phyloP scores from a whole-genome alignment of 1,140 invertebrate species.

The Spodoptera frugiperda region DNA sequence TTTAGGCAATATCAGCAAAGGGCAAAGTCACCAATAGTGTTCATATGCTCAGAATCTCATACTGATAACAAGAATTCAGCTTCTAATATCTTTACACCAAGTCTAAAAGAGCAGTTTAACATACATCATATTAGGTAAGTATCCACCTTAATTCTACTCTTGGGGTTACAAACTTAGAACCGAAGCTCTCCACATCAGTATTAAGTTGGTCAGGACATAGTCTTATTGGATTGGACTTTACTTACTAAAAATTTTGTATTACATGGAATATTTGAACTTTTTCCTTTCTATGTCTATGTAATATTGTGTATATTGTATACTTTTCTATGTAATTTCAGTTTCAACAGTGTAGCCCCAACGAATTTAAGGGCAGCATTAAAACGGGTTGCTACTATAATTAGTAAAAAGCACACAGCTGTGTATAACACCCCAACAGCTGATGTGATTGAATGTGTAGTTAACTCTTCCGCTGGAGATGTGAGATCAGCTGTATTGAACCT shows the following conservation, averaged over 20 bases:
- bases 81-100: slow-evolving; percentile 88
- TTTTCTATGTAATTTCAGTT: slow-evolving; percentile 78
- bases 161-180: no score
- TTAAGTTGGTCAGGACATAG: neutral
- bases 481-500: slow-evolving; percentile 90
- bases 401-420: slow-evolving; percentile 76
- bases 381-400: slow-evolving; percentile 87
- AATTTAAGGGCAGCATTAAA: slow-evolving; percentile 89
- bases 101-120: slow-evolving; percentile 86
- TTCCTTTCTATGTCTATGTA: no score
- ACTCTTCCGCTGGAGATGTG: slow-evolving; percentile 90
- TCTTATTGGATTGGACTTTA: no score
- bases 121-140: slow-evolving; percentile 89
- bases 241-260: no score
- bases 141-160: no score
- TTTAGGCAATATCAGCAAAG: slow-evolving; percentile 88
- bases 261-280: no score
- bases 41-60: slow-evolving; percentile 89
- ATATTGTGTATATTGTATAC: slow-evolving; percentile 1
- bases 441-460: slow-evolving; percentile 89
- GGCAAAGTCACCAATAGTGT: slow-evolving; percentile 90
- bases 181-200: no score
- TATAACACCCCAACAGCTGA: slow-evolving; percentile 87
- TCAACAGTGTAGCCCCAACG: slow-evolving; percentile 88
- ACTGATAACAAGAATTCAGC: slow-evolving; percentile 87